Evolutionary conservation across 2,797 vertebrate genomes (phyloP), one percentile per base, ranked within the genome.

Genomic region (Pipistrellus nathusii): DNA sequence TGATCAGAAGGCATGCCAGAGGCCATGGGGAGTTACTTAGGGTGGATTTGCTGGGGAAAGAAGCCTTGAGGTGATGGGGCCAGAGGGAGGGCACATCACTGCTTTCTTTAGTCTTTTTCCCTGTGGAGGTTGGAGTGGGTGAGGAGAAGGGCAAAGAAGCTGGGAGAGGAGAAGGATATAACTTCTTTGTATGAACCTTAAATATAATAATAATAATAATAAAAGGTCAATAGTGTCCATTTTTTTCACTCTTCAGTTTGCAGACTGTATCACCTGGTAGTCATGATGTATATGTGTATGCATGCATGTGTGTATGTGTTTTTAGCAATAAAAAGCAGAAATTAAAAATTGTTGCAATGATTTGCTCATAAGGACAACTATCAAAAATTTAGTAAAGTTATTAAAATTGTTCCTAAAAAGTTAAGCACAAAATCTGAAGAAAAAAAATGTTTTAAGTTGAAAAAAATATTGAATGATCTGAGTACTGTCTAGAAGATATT

Each of bases 31-130:
- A 94, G 11, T 27, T 20, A 3, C 17, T 72, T 46, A 88, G 96
- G 92, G 90, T 93, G 57, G 91, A 92, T 68, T 93, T 68, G 17
- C 73, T 85, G 73, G 96, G 97, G 96, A 97, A 98, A 96, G 96
- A 98, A 97, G 30, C 71, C 32, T 89, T 80, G 93, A 83, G 93
- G 85, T 83, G 95, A 92, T 90, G 71, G 94, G 81, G 95, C 73
- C 92, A 91, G 89, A 97, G 21, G 17, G 32, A 85, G 64, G 15
- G 64, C 90, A 97, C 12, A 8, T 62, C 23, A 44, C 80, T 64
- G 27, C 30, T 87, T 59, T 53, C 13, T 59, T 48, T 46, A 59
- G 21, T 75, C n/a, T 94, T 44, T 72, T 85, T 78, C 8, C 48
- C 14, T 25, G 2, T 27, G 41, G 51, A 62, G 41, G 6, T 30